phyloP scores from a whole-genome alignment of 2,797 vertebrate genomes.

The Eulemur coronatus region DNA sequence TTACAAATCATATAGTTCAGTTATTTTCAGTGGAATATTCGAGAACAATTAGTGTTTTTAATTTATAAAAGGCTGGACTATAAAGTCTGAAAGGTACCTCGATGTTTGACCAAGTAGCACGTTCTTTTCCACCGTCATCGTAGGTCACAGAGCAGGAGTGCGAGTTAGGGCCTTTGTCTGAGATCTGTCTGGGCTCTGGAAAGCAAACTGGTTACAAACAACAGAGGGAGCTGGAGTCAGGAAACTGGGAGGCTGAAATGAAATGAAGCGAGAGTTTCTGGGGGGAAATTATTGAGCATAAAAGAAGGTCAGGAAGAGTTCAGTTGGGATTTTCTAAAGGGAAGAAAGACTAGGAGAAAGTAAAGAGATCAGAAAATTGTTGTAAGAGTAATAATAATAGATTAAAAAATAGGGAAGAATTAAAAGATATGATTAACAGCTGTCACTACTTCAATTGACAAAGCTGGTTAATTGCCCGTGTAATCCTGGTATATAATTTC shows the following conservation, averaged over 20 bases:
- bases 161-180: slow-evolving; percentile 34
- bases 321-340: slow-evolving; percentile 67
- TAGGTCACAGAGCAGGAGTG: background rate
- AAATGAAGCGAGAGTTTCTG: slow-evolving; percentile 50
- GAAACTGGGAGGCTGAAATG: slow-evolving; percentile 17
- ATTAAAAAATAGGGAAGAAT: slow-evolving; percentile 66
- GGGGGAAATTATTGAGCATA: slow-evolving; percentile 49
- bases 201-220: slow-evolving; percentile 54
- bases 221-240: slow-evolving; percentile 74
- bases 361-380: slow-evolving; percentile 71
- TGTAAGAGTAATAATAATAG: slow-evolving; percentile 67
- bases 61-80: background rate
- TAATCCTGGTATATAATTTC: slow-evolving; percentile 71
- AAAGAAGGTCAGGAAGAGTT: slow-evolving; percentile 74
- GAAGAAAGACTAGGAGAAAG: slow-evolving; percentile 49
- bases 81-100: background rate
- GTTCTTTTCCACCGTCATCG: background rate
- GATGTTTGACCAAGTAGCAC: background rate
- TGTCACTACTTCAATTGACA: slow-evolving; percentile 71
- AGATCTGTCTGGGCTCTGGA: slow-evolving; percentile 25
- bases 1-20: background rate
- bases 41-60: background rate
- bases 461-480: slow-evolving; percentile 71
- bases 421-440: slow-evolving; percentile 75
- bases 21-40: background rate